Conservation (phyloP, 2,797 vertebrate genomes). For the Coreius guichenoti region DNA sequence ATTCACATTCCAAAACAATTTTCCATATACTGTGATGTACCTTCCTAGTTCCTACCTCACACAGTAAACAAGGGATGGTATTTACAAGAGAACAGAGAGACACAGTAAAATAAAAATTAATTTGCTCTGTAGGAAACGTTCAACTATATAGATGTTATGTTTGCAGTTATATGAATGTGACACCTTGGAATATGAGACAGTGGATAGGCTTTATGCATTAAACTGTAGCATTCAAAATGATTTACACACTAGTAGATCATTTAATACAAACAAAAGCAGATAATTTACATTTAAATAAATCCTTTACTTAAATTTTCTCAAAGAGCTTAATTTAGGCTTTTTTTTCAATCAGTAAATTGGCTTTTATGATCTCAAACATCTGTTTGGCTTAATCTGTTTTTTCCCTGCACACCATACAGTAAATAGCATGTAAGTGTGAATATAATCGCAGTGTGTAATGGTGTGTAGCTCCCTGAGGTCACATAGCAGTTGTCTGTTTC, state of each 20-base stretch:
- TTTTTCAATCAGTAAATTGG: not conserved
- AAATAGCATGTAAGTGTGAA: constrained; percentile 35
- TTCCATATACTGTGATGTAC: not conserved
- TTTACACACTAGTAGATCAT: not conserved
- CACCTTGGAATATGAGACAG: not conserved
- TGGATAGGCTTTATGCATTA: not conserved
- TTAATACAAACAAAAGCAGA: not conserved
- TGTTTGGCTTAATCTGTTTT: not conserved
- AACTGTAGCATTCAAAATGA: not conserved
- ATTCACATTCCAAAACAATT: not conserved
- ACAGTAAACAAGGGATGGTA: not conserved
- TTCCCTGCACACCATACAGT: constrained; percentile 15
- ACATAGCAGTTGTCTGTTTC: constrained; percentile 26
- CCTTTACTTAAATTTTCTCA: not conserved
- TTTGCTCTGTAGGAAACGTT: not conserved
- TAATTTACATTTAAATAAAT: not conserved
- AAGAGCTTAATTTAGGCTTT: not conserved
- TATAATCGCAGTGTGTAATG: constrained; percentile 40
- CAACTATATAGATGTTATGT: not conserved
- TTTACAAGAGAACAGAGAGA: not conserved
- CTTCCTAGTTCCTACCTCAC: not conserved
- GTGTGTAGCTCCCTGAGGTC: constrained; percentile 28
- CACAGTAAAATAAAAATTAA: not conserved
- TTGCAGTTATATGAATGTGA: not conserved
- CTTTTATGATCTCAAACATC: constrained; percentile 22